Base-by-base conservation (phyloP, 2,113 vertebrate species). In the Pungitius pungitius region DNA sequence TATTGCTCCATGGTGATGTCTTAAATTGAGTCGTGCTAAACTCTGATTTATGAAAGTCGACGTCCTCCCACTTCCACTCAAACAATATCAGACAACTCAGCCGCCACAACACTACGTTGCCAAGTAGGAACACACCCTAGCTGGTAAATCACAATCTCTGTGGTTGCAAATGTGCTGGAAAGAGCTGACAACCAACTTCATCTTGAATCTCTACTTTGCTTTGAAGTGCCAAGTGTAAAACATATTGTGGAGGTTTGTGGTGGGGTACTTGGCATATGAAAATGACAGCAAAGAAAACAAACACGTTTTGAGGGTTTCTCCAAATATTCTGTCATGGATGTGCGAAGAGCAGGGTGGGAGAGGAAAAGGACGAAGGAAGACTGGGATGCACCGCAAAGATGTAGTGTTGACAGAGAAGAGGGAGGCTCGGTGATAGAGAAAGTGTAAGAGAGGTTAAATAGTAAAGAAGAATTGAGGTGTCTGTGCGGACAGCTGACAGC, bases 111-210 rank as follows among this genome's bases (percentile, higher is more conserved):
- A 66, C 57, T 85, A 24, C 11, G 17, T 42, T 57, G 43, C 59
- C 61, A 69, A 59, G 63, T 1, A 70, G 39, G 57, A 87, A 59
- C 74, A 85, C 75, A 65, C 65, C 72, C 84, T 63, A 26, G 17
- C 57, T 62, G 61, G 55, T 81, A 80, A 80, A 85, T 83, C 76
- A 78, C 57, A 64, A 61, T 73, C 63, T 70, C 76, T 72, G 75
- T 58, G 78, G 78, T 68, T 26, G 26, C 11, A 64, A 73, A 78
- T 76, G 70, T 82, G 77, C 54, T 33, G 64, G 72, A 58, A 81
- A 72, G 68, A 30, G 20, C 24, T 69, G 70, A 78, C 67, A 82
- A 71, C 77, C 64, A 83, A 65, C 59, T 77, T 24, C 37, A 63
- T 63, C 74, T 62, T 37, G 20, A 71, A 72, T 67, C 56, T 82